phyloP scores from a whole-genome alignment of 1,140 invertebrate genomes.

The Gryllus bimaculatus region DNA sequence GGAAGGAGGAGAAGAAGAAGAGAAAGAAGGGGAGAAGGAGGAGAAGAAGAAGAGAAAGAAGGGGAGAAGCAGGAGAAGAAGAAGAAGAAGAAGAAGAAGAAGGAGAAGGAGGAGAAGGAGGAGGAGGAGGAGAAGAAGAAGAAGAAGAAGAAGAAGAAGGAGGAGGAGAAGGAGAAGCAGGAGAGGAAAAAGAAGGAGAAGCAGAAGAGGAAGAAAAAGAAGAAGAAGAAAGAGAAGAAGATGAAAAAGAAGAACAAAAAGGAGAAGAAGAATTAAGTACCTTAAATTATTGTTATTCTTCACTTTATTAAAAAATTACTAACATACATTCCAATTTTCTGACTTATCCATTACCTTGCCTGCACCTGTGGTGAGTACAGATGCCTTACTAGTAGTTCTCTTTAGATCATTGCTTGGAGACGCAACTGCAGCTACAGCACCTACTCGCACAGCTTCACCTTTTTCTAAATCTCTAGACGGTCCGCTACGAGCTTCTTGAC shows the following conservation, averaged over 20 bases:
- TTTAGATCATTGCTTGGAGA: conserved; percentile 27
- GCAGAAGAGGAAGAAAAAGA: too few species aligned
- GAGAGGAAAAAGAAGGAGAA: too few species aligned
- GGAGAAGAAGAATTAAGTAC: background rate
- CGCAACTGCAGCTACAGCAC: background rate
- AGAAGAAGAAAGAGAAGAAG: too few species aligned
- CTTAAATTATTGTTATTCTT: background rate
- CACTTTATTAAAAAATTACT: background rate
- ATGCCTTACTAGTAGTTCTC: conserved; percentile 37
- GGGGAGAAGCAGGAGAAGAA: too few species aligned
- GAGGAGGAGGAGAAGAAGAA: too few species aligned
- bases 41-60: too few species aligned
- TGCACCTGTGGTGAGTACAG: conserved; percentile 33
- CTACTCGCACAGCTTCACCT: conserved; percentile 13
- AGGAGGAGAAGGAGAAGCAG: too few species aligned
- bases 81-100: too few species aligned
- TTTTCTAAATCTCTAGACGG: conserved; percentile 15
- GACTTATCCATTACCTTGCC: conserved; percentile 33
- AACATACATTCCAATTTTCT: background rate
- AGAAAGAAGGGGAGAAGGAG: too few species aligned
- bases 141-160: too few species aligned
- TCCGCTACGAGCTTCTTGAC: conserved; percentile 15
- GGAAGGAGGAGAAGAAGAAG: too few species aligned
- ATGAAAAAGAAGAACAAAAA: background rate
- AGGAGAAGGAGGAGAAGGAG: too few species aligned